Evolutionary conservation across 2,797 vertebrate species (phyloP).

Genomic region (Luscinia megarhynchos): DNA sequence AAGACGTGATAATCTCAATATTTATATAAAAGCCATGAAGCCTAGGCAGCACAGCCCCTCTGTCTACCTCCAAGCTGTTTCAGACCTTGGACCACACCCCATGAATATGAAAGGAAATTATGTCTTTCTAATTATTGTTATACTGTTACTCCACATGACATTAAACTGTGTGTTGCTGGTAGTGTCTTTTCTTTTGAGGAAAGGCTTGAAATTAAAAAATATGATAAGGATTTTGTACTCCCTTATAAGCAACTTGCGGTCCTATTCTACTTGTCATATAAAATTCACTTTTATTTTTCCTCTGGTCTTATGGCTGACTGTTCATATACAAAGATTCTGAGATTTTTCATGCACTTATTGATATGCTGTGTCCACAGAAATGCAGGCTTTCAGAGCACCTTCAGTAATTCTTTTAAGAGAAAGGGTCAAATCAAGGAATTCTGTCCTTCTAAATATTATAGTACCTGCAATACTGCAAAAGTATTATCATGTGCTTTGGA

Average conservation of each 20-base stretch:
- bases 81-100: not conserved
- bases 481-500: not conserved
- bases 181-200: not conserved
- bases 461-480: not conserved
- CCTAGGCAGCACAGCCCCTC: not conserved
- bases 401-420: not conserved
- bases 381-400: not conserved
- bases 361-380: not conserved
- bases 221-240: not conserved
- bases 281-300: not conserved
- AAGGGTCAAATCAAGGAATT: not conserved
- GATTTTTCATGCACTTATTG: not conserved
- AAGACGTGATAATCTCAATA: not conserved
- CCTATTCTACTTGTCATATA: not conserved
- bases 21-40: not conserved
- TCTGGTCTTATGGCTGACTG: not conserved
- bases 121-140: not conserved
- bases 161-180: not conserved
- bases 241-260: fast-evolving
- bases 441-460: not conserved
- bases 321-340: not conserved
- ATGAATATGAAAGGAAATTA: not conserved
- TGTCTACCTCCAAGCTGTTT: not conserved
- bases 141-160: not conserved
- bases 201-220: not conserved